Conservation (phyloP, 2,888 invertebrate species). For the Tiliacea citrago region DNA sequence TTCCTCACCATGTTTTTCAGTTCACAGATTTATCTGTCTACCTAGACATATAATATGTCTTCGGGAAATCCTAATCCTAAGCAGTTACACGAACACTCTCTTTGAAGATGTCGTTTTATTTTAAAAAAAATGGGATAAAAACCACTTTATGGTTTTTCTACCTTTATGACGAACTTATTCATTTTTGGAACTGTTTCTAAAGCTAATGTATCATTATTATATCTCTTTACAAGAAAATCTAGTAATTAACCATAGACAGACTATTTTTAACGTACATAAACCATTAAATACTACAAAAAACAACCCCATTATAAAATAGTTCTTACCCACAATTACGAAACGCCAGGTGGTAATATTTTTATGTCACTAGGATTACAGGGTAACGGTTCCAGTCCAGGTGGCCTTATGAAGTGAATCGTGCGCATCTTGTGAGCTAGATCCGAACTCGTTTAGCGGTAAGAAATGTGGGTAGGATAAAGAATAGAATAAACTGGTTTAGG, state of each 20-base stretch:
- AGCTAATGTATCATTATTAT: no score
- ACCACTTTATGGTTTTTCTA: no score
- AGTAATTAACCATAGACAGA: not conserved
- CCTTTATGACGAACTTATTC: no score
- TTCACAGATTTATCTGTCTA: no score
- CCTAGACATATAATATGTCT: no score
- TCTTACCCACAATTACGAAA: slow-evolving; percentile 61
- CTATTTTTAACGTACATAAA: slow-evolving; percentile 11
- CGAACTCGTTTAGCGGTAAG: slow-evolving; percentile 50
- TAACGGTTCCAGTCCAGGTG: slow-evolving; percentile 76
- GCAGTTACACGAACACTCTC: no score
- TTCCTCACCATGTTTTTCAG: no score
- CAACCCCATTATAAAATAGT: slow-evolving; percentile 46
- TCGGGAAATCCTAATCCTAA: no score
- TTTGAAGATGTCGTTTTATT: no score
- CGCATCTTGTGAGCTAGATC: slow-evolving; percentile 49
- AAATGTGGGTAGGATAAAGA: slow-evolving; percentile 9
- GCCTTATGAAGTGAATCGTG: slow-evolving; percentile 20
- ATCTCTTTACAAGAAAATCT: not conserved
- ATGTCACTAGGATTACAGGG: slow-evolving; percentile 86
- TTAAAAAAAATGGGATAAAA: no score
- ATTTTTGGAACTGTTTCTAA: no score
- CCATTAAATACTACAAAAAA: slow-evolving; percentile 19
- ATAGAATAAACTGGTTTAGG: not conserved
- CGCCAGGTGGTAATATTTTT: slow-evolving; percentile 82